Evolutionary conservation across 2,888 invertebrate genomes (phyloP), one percentile per base, ranked within the genome.

Genomic region (Drosophila siamana): DNA sequence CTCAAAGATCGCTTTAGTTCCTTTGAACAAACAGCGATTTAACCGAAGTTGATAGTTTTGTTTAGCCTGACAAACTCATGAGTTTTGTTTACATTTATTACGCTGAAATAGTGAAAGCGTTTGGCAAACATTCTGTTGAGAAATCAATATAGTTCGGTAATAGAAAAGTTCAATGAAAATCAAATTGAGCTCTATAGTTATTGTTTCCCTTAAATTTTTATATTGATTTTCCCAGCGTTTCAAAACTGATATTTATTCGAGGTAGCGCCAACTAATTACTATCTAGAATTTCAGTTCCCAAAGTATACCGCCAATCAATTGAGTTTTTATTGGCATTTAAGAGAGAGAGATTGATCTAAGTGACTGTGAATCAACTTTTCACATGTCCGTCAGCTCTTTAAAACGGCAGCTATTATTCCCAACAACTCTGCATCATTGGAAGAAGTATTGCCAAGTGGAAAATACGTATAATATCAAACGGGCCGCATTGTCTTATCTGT

Each of bases 401-500:
- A 68, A 72, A 50, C 62, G 51, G 43, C 47, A 56, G 80, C 59
- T 55, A 51, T 44, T 36, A 44, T 16, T 33, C 16, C 38, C 0
- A 46, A 16, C 16, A 9, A 48, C 28, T n/a, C 15, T 47, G 36
- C 15, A 26, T 2, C 16, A 24, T 16, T 22, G 8, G 6, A 28
- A 19, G 46, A 15, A 15, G 22, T 8, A 52, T 13, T 46, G 28
- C 13, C 56, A 28, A 51, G 24, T 38, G 40, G 13, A 54, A 56
- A 51, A 24, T 55, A 15, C n/a, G 15, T 7, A 13, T 26, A 50
- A 77, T 79, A 89, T 78, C 84, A 81, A 86, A 90, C 33, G 71
- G 22, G 67, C 90, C 90, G 90, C 84, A 65, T 33, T 36, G 71
- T 70, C 89, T 90, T 88, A 90, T 88, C 88, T 70, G 72, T 62